Conservation (phyloP, 2,888 invertebrate genomes). For the Apoderus coryli region DNA sequence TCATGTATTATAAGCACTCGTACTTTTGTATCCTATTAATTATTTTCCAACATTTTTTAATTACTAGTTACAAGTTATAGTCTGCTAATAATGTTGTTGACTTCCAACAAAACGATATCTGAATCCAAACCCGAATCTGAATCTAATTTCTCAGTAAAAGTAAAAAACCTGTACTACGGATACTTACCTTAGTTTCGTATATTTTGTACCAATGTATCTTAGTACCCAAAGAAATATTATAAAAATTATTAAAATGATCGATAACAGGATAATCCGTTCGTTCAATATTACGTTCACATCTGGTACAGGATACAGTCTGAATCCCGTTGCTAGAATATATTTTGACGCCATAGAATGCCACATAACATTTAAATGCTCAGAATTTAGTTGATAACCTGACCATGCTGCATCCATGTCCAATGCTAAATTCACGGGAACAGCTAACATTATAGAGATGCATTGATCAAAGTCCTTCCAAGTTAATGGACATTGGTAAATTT, state of each 20-base stretch:
- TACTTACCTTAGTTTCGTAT: slow-evolving; percentile 11
- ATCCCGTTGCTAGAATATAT: slow-evolving; percentile 12
- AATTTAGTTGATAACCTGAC: slow-evolving; percentile 18
- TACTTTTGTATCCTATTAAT: too few relatives aligned
- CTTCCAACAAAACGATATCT: too few relatives aligned
- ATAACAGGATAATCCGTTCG: slow-evolving; percentile 13
- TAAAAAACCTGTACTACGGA: too few relatives aligned
- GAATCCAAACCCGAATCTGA: too few relatives aligned
- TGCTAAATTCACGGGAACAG: slow-evolving; percentile 15
- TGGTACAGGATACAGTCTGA: slow-evolving; percentile 12
- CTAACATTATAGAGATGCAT: slow-evolving; percentile 17
- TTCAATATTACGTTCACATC: slow-evolving; percentile 11
- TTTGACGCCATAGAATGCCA: slow-evolving; percentile 16
- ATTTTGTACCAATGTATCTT: slow-evolving; percentile 8
- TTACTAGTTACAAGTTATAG: too few relatives aligned
- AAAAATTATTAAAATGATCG: slow-evolving; percentile 11
- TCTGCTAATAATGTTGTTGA: too few relatives aligned
- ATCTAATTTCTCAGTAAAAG: too few relatives aligned
- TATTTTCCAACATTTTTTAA: too few relatives aligned
- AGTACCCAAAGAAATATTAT: slow-evolving; percentile 11
- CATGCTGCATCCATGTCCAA: slow-evolving; percentile 12
- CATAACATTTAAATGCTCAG: slow-evolving; percentile 16
- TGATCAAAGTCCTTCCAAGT: slow-evolving; percentile 15
- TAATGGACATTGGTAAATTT: slow-evolving; percentile 13
- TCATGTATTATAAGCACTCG: too few relatives aligned